Base-by-base conservation (phyloP, 2,888 invertebrate species). In the Spodoptera picta region DNA sequence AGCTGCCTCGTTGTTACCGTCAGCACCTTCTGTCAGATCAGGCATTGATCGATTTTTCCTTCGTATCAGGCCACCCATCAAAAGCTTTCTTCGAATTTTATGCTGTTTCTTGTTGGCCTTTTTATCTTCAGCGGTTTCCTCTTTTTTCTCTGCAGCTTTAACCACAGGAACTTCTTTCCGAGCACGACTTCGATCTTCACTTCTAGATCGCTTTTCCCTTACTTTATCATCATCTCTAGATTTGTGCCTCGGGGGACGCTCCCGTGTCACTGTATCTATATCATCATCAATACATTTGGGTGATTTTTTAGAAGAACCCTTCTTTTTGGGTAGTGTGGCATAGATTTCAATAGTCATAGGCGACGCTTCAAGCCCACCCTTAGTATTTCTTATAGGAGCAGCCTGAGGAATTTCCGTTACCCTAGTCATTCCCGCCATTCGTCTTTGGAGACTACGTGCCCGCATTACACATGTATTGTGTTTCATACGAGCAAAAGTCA, bases 381-480 rank as follows among this genome's bases (percentile, higher is more conserved):
- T 96, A 60, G 96, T 97, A 83, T 97, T 97, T 73, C 97, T 96
- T 81, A 97, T 97, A 10, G 98, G 95, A 44, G 96, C 97, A 72
- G 90, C 88, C 90, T 95, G 95, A 52, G 95, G 95, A 71, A 95
- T 94, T 66, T 95, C 95, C 3, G 94, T 91, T 60, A 96, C 95
- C 43, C 96, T 96, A 72, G 96, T 96, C 84, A 96, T 96, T 63
- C 97, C 96, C 0, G 97, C 95, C 88, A 98, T 96, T 70, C 97
- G 95, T 19, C 98, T 95, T 82, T 98, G 98, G 23, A 98, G 95
- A 83, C 97, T 97, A 58, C 98, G 95, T 0, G 98, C 97, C 58
- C 98, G 95, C 97, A 99, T 98, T 0, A 99, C 97, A 84, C 98
- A 99, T 5, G 98, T 98, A 82, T 98, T 98, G 89, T 98, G 98